Conservation (phyloP, 2,113 vertebrate species). For the Chrysemys picta region DNA sequence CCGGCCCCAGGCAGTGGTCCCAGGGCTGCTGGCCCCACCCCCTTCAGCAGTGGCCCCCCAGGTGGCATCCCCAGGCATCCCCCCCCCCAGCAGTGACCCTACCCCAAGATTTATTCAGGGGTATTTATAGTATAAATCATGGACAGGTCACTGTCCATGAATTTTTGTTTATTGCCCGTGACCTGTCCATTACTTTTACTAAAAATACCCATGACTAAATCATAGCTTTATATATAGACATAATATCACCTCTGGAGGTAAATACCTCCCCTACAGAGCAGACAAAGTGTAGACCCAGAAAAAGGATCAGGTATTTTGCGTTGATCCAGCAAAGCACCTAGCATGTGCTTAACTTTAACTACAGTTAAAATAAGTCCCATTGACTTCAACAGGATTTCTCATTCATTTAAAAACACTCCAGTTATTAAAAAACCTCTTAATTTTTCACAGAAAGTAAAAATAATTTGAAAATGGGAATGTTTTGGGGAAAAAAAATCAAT, state of each 20-base stretch:
- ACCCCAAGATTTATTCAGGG: no score
- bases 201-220: no score
- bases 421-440: neutral
- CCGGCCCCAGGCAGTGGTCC: no score
- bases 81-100: no score
- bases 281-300: neutral
- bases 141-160: no score
- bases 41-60: no score
- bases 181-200: no score
- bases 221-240: no score
- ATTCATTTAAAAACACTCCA: neutral
- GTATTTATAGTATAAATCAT: no score
- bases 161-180: no score
- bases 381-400: neutral
- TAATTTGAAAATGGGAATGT: neutral
- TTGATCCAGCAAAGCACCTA: neutral
- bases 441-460: neutral
- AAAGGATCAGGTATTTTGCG: neutral
- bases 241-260: neutral
- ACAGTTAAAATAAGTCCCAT: rapidly evolving
- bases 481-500: neutral
- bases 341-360: neutral
- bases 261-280: rapidly evolving
- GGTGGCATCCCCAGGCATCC: no score
- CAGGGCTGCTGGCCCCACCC: no score